Percentiles rank a stretch among this genome's conserved stretches.
Conservation (phyloP, 2,888 invertebrate species). For the Tridacna crocea region DNA sequence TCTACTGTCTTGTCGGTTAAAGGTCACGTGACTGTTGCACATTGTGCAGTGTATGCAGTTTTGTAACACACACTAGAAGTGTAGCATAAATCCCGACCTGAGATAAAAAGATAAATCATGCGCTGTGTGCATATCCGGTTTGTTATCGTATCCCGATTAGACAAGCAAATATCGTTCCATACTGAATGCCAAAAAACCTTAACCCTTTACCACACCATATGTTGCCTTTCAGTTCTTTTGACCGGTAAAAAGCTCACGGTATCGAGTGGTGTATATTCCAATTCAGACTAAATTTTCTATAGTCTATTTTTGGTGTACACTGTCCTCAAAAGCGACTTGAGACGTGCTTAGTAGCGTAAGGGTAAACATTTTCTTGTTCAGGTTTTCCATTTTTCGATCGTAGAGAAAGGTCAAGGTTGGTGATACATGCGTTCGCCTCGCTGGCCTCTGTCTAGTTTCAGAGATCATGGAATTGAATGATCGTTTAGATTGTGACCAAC, state of each 20-base stretch:
- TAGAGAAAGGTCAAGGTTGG: background rate
- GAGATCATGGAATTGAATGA: background rate
- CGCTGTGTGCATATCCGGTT: conserved; percentile 26
- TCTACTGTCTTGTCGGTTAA: conserved; percentile 5
- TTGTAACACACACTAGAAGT: conserved; percentile 1
- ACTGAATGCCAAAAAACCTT: background rate
- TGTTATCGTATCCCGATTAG: background rate
- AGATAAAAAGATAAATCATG: conserved; percentile 8
- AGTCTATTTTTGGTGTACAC: no score
- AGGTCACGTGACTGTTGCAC: conserved; percentile 1
- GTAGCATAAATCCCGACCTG: conserved; percentile 18
- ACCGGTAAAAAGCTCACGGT: no score
- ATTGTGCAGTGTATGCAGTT: conserved; percentile 13
- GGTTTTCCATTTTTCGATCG: background rate
- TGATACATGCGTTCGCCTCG: background rate
- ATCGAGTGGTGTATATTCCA: no score
- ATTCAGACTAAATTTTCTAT: no score
- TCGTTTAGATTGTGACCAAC: background rate
- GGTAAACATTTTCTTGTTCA: no score
- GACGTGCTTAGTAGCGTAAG: no score
- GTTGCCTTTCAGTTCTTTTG: no score
- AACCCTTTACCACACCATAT: no score
- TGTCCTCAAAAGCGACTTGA: no score
- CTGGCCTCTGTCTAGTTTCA: background rate
- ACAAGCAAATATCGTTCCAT: background rate